These are phyloP conservation scores for Alloplasta piceator DNA, from an alignment of 2,888 invertebrate species.

Conservation along the genomic window DNA sequence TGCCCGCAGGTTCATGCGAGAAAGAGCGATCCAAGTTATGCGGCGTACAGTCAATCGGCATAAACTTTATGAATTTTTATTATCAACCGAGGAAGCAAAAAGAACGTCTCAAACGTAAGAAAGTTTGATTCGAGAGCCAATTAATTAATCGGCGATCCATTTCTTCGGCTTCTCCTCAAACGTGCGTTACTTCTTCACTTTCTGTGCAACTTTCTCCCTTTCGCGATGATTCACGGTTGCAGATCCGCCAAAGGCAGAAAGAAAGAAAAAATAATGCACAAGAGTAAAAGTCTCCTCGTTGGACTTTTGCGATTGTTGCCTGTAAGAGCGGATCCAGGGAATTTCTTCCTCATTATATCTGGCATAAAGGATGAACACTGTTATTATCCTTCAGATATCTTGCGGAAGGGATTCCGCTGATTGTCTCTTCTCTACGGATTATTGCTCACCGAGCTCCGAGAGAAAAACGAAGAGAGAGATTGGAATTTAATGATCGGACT, in stretches of 20 bases:
- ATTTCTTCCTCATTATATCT: conserved; percentile 48
- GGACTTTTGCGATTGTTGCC: neutral
- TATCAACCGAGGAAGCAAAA: too few species aligned
- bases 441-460: neutral
- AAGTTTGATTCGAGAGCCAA: too few species aligned
- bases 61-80: neutral
- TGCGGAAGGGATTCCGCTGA: conserved; percentile 42
- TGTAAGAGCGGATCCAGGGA: conserved; percentile 8
- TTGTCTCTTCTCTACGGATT: conserved; percentile 44
- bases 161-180: too few species aligned
- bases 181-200: too few species aligned
- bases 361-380: conserved; percentile 29
- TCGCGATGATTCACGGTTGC: neutral
- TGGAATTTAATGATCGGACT: conserved; percentile 52
- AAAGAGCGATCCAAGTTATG: conserved; percentile 4
- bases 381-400: conserved; percentile 52
- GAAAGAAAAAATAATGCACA: neutral
- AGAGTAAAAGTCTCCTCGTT: conserved; percentile 36
- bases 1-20: conserved; percentile 9
- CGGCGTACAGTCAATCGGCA: neutral
- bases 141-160: too few species aligned
- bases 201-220: too few species aligned
- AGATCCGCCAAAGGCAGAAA: neutral
- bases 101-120: too few species aligned
- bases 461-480: conserved; percentile 29